Evolutionary conservation across 2,888 invertebrate species (phyloP), one percentile per base, ranked within the genome.

Genomic region (Drosophila fungiperda): DNA sequence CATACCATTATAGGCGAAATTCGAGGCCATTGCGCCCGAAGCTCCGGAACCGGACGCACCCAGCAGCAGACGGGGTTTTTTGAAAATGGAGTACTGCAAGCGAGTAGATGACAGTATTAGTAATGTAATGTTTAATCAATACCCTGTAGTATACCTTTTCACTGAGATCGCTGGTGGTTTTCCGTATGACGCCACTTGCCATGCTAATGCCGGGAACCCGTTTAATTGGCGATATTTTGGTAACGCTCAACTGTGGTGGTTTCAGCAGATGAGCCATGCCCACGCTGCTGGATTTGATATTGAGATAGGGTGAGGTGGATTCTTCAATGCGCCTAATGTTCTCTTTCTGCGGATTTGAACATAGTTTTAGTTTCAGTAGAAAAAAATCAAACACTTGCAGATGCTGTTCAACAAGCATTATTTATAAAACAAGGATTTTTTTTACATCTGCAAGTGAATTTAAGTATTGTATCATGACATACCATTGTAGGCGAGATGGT

Each of bases 271-370:
- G 93, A 0, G 93, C 80, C 48, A 95, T 81, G 0, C 94, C 94
- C 1, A 94, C 86, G 68, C 93, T 94, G 80, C 94, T 94, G 11
- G 95, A 94, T 81, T 94, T 94, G 15, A 95, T 92, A 68, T 92
- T 93, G 29, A 95, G 90, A 80, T 95, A 95, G 0, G 95, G 95
- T 0, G 95, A 95, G 32, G 94, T 94, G 0, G 95, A 94, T 36
- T 94, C 93, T 78, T 94, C 93, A 63, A 95, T 95, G 32, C 92
- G 92, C 93, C 94, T 92, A 76, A 92, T 63, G 92, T 93, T 79
- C 80, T 93, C 89, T 54, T 88, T 88, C 93, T 93, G 78, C n/a
- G 54, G 68, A 42, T 26, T 3, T 4, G 5, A 23, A 7, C 6
- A 23, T 1, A 60, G 42, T 32, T 20, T 26, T 23, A 94, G 93